Evolutionary conservation across 2,888 invertebrate species (phyloP).

Genomic region (Tachystola acroxantha): DNA sequence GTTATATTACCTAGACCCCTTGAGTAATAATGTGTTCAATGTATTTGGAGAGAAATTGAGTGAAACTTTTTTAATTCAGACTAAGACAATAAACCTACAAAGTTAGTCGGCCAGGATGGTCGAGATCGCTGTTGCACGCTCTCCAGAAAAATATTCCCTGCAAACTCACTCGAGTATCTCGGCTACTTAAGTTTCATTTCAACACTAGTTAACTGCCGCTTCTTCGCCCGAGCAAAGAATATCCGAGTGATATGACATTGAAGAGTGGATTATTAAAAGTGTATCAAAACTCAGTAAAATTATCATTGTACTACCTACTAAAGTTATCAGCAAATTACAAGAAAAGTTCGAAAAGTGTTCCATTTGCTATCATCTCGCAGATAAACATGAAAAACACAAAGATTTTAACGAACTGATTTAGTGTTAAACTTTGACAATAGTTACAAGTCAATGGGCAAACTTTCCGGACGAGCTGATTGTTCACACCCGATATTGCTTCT

Average conservation of each 20-base stretch:
- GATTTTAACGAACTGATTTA: conserved; percentile 44
- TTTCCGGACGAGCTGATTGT: conserved; percentile 44
- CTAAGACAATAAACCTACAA: conserved; percentile 52
- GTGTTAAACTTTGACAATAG: conserved; percentile 46
- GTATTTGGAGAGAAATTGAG: conserved; percentile 20
- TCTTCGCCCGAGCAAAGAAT: too few relatives aligned
- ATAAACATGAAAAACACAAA: conserved; percentile 21
- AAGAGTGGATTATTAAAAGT: too few relatives aligned
- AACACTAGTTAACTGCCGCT: too few relatives aligned
- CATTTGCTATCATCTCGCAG: too few relatives aligned
- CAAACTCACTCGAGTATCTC: too few relatives aligned
- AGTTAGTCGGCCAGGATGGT: conserved; percentile 31
- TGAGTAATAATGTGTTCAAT: conserved; percentile 16
- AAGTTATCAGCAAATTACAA: too few relatives aligned
- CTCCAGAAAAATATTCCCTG: conserved; percentile 19
- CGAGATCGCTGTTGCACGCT: conserved; percentile 25
- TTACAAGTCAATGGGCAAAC: conserved; percentile 50
- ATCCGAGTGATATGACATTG: too few relatives aligned
- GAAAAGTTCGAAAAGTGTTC: too few relatives aligned
- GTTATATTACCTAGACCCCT: too few relatives aligned
- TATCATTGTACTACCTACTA: too few relatives aligned
- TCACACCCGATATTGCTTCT: conserved; percentile 34
- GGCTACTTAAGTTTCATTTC: too few relatives aligned
- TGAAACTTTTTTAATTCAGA: conserved; percentile 61
- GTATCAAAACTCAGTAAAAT: too few relatives aligned